Conservation (phyloP, 2,888 invertebrate species). For the Hoplodrina ambigua region DNA sequence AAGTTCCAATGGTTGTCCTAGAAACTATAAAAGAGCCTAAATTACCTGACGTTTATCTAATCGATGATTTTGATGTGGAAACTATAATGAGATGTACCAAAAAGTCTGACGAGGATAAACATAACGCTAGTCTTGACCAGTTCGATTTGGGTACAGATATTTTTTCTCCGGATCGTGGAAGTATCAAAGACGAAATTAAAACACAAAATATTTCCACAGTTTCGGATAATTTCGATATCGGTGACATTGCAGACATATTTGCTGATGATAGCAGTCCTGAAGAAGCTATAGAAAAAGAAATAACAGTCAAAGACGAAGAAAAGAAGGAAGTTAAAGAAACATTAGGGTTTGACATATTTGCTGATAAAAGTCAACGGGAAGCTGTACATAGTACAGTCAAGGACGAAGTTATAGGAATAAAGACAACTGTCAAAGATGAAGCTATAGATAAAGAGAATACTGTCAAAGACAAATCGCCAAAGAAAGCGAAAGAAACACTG, state of each 20-base stretch:
- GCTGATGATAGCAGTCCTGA: conserved; percentile 79
- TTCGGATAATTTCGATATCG: conserved; percentile 81
- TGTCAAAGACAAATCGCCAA: conserved; percentile 60
- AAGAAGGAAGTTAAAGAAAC: neutral
- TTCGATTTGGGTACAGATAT: conserved; percentile 77
- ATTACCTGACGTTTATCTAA: conserved; percentile 79
- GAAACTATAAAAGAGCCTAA: conserved; percentile 68
- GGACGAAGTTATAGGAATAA: neutral
- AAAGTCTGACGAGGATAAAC: conserved; percentile 48
- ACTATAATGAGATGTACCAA: conserved; percentile 71
- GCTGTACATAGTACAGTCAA: neutral
- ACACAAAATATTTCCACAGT: conserved; percentile 42
- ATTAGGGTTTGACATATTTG: conserved; percentile 19
- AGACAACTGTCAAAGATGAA: conserved; percentile 33
- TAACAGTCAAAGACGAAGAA: conserved; percentile 50
- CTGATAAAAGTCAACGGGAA: conserved; percentile 6
- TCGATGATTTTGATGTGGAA: conserved; percentile 77
- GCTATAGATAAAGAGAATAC: conserved; percentile 12
- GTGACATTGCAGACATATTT: conserved; percentile 78
- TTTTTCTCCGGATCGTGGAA: conserved; percentile 55
- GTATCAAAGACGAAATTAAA: conserved; percentile 33
- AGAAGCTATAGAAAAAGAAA: conserved; percentile 61
- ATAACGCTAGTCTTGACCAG: conserved; percentile 63
- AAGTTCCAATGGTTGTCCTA: conserved; percentile 57
- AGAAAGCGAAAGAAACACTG: conserved; percentile 63